A percentile compares a stretch with the other conserved stretches of the same genome.
phyloP scores from a whole-genome alignment of 2,797 vertebrate genomes.

The Melanogrammus aeglefinus region DNA sequence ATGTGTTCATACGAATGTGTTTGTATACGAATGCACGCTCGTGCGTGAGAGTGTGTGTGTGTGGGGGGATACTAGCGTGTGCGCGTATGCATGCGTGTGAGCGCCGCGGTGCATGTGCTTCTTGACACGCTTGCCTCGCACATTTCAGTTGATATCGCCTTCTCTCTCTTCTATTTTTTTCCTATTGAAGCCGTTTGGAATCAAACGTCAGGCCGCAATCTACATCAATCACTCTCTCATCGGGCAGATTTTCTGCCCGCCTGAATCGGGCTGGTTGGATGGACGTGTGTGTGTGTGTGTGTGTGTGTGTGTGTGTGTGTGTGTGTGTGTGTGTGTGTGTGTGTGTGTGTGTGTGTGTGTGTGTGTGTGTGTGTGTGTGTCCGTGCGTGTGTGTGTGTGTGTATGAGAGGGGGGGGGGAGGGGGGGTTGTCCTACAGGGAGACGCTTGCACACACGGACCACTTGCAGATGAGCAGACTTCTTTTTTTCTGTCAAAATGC shows the following conservation, averaged over 20 bases:
- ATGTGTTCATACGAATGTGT: not conserved
- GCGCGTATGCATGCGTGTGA: not conserved
- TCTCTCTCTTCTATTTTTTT: not conserved
- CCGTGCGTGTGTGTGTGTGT: not conserved
- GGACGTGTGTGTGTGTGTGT: not conserved
- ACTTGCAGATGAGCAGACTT: not conserved
- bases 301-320: not conserved
- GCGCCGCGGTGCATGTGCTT: not conserved
- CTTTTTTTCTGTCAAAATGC: not conserved
- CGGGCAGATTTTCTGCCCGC: not conserved
- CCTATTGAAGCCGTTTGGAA: not conserved
- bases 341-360: not conserved
- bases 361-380: not conserved
- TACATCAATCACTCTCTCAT: not conserved
- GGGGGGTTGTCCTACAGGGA: not conserved
- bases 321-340: not conserved
- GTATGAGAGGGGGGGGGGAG: not conserved
- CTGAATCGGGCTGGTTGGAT: not conserved
- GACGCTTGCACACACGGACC: not conserved
- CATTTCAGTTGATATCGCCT: not conserved
- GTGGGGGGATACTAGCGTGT: not conserved
- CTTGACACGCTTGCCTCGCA: not conserved
- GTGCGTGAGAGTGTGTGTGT: not conserved
- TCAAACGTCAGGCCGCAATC: not conserved
- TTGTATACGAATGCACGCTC: not conserved